Evolutionary conservation across 2,113 vertebrate genomes (phyloP), one percentile per base, ranked within the genome.

Genomic region (Tilapia sparmanii): DNA sequence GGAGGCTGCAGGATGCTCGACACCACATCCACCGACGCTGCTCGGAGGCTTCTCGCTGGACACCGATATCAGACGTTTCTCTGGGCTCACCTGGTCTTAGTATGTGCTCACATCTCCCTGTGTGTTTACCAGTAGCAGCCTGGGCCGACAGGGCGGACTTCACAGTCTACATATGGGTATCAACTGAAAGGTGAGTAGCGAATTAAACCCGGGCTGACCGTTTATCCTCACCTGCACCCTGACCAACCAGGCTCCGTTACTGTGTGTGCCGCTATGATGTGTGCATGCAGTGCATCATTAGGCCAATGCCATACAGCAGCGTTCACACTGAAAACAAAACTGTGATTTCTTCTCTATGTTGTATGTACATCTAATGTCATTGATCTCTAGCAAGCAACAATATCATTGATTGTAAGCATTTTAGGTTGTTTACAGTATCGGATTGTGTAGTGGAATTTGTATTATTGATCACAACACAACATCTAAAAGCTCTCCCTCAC

Each of bases 151-250:
- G 91, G 87, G 79, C 84, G 90, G 92, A 86, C 63, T 87, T 66
- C 87, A 50, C 80, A 86, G 86, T 83, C 85, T 55, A 76, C 81
- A 40, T 45, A 87, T 90, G 94, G 80, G 79, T 85, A 80, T 90
- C 81, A 11, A 88, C 59, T 95, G 90, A 91, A 90, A 91, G 96
- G 96, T 97, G 94, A 97, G 96, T 95, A 24, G 16, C 57, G 42
- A 47, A 73, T 73, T 4, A 47, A 55, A 38, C 53, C 55, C 26
- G 76, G 24, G 10, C 10, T 50, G 38, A n/a, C 76, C 15, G 71
- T 50, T 50, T 78, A 78, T 78, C 71, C 79, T 80, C 86, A 87
- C 82, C 88, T 61, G 78, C 80, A 81, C 53, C 82, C 78, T 11
- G 22, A 22, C 10, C 6, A 29, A 15, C 26, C 47, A 12, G 40